phyloP scores from a whole-genome alignment of 2,888 invertebrate species.

The Nymphalis polychloros region DNA sequence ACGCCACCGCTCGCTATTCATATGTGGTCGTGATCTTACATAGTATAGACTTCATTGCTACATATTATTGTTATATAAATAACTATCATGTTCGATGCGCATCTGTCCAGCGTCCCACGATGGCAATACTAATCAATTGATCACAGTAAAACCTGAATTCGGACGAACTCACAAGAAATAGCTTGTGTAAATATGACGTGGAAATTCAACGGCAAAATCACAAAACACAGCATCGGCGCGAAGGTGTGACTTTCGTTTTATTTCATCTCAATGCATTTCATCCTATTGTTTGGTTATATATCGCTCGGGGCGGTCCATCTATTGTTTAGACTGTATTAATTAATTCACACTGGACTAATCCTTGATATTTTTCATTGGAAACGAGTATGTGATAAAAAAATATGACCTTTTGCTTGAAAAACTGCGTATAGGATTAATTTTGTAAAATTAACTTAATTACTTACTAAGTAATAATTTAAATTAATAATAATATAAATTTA shows the following conservation, averaged over 20 bases:
- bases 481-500: background rate
- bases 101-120: no score
- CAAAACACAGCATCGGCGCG: background rate
- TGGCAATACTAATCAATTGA: no score
- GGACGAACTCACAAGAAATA: background rate
- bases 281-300: conserved; percentile 38
- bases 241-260: conserved; percentile 23
- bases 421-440: conserved; percentile 14
- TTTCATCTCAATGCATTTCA: conserved; percentile 34
- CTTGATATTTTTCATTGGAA: conserved; percentile 38
- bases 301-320: conserved; percentile 36
- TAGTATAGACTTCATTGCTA: no score
- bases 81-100: no score
- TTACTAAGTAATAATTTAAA: background rate
- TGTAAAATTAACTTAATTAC: background rate
- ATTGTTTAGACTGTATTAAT: conserved; percentile 45
- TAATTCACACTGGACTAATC: conserved; percentile 40
- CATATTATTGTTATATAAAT: no score
- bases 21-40: no score
- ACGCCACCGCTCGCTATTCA: no score
- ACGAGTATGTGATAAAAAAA: conserved; percentile 8
- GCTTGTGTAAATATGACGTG: background rate
- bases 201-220: conserved; percentile 4
- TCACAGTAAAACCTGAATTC: no score
- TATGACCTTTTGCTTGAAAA: conserved; percentile 6